Base-by-base conservation (phyloP, 2,113 vertebrate genomes). In the Girardinichthys multiradiatus region DNA sequence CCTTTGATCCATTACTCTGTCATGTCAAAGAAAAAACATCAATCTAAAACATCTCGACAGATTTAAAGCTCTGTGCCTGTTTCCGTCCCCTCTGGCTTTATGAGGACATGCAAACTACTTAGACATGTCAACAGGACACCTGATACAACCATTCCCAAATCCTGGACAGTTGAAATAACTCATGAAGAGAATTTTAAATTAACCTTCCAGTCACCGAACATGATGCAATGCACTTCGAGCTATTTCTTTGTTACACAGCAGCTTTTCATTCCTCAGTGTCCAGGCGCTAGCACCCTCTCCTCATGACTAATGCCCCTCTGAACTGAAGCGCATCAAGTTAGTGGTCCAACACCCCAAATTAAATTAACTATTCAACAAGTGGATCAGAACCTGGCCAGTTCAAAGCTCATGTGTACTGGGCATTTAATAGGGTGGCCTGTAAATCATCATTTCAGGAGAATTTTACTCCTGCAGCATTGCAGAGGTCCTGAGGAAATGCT, bases 241-340 rank as follows among this genome's bases (percentile, higher is more conserved):
- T 24, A 72, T 83, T 61, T 79, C 37, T 72, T 57, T 63, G 29
- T 62, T 60, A 21, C 45, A 71, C 70, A 30, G 60, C 24, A 33
- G 24, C 48, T 58, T 10, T 12, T n/a, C 21, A 51, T 81, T 76
- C 57, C 14, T 79, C 63, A 61, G 31, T 57, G 61, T 65, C 77
- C 17, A 39, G 28, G 33, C 39, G 14, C 15, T 72, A 68, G 28
- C 76, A 85, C 51, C 42, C 42, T 79, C 73, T 64, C 60, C 76
- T 71, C 42, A 83, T 88, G 81, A 89, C 78, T 83, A 83, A 85
- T 84, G 70, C 35, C 28, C 61, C 57, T 64, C 81, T 68, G 77
- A 88, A 85, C 33, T 78, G 72, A 35, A 73, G 63, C 71, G 71
- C 24, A 4, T 26, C 61, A 70, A 70, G 68, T 24, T 74, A 72